phyloP scores from a whole-genome alignment of 2,113 vertebrate species.

The Poeciliopsis turrubarensis region DNA sequence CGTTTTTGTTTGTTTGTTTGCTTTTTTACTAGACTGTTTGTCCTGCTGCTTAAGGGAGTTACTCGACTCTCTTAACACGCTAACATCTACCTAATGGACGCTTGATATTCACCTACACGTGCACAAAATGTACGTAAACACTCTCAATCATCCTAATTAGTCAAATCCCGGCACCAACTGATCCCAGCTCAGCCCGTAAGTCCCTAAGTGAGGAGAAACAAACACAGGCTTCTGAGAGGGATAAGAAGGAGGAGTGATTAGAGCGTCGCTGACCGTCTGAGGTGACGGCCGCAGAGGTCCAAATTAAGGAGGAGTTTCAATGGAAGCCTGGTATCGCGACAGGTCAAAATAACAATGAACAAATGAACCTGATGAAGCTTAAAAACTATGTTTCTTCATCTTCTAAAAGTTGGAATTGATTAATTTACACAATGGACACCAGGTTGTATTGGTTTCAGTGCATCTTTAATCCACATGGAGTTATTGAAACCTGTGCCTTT shows the following conservation, averaged over 20 bases:
- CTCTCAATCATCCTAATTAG: constrained; percentile 33
- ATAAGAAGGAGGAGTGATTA: constrained; percentile 23
- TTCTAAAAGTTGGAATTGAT: not conserved
- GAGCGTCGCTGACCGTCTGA: constrained; percentile 14
- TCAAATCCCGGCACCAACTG: constrained; percentile 41
- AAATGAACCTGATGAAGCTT: not conserved
- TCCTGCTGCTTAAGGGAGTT: not conserved
- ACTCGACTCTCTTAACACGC: not conserved
- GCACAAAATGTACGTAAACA: constrained; percentile 23
- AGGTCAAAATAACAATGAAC: not conserved
- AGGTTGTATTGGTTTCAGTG: too few relatives aligned
- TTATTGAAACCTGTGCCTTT: not conserved
- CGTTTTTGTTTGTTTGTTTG: not conserved
- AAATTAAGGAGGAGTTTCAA: too few relatives aligned
- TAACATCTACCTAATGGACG: constrained; percentile 2
- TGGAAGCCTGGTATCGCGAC: not conserved
- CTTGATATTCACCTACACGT: constrained; percentile 5
- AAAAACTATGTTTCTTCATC: not conserved
- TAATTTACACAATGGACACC: not conserved
- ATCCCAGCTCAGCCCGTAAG: constrained; percentile 46
- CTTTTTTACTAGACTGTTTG: not conserved
- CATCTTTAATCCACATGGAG: not conserved
- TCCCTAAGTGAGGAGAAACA: constrained; percentile 45
- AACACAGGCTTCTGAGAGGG: constrained; percentile 26
- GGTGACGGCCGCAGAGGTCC: not conserved